Evolutionary conservation across 2,113 vertebrate genomes (phyloP), one percentile per base, ranked within the genome.

Genomic region (Channa maculata): DNA sequence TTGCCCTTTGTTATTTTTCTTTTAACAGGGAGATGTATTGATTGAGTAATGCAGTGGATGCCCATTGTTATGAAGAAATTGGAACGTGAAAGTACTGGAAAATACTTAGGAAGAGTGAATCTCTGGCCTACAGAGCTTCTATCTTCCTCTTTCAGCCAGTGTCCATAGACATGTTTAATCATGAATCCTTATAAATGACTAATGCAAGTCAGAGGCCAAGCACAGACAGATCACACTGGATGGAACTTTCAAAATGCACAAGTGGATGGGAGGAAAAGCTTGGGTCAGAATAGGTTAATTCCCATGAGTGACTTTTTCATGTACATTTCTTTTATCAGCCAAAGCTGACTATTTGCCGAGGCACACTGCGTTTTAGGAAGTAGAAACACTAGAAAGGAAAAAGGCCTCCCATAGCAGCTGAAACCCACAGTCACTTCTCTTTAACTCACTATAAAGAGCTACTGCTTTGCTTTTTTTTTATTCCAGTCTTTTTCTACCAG

Each of bases 141-240:
- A 11, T 69, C 68, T 71, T 77, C 8, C 43, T 79, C 38, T 84
- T 88, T 61, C 69, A 78, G 79, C 60, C 12, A 73, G 71, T 62
- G 62, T 86, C 75, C 39, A 54, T 79, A 77, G 75, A 83, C 69
- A 53, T 78, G 63, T 84, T 88, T 79, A 85, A 91, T 82, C 72
- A 90, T 72, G 65, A 85, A 86, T 71, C 76, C 72, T 70, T 79
- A 58, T 77, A 82, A 77, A 78, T 85, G 85, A 82, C 65, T 82
- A 57, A 75, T 65, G 71, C 49, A 75, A 71, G 71, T 86, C 73
- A 74, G 66, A 89, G 76, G 80, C 59, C 71, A 73, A 88, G 74
- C 80, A 79, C 89, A 88, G 88, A 82, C 83, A 64, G 75, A 65
- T 74, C 76, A 77, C 55, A 84, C 75, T 58, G 66, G 68, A 72